Percentiles rank a stretch among this genome's conserved stretches.
Conservation (phyloP, 1,140 invertebrate genomes). For the Coelopa frigida region DNA sequence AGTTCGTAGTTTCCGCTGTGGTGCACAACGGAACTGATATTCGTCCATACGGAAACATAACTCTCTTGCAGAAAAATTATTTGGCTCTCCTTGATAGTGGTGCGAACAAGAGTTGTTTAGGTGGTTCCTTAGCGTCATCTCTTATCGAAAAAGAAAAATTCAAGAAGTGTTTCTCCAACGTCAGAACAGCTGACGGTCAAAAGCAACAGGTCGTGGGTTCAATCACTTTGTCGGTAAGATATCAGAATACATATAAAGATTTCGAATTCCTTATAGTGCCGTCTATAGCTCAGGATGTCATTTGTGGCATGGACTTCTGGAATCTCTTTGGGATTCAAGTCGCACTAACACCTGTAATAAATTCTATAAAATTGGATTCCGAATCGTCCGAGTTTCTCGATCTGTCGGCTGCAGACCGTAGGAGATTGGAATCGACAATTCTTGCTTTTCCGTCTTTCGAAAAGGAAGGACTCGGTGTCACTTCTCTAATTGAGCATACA, state of each 20-base stretch:
- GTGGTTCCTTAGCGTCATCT: background rate
- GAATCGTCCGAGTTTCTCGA: background rate
- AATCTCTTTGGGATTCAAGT: constrained; percentile 14
- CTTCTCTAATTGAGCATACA: constrained; percentile 18
- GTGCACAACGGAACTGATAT: no score
- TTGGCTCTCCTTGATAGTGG: constrained; percentile 9
- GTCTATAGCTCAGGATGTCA: constrained; percentile 2
- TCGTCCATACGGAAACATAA: no score
- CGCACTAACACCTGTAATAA: background rate
- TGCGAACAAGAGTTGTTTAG: constrained; percentile 1
- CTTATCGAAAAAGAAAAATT: background rate
- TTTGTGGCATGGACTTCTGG: constrained; percentile 11
- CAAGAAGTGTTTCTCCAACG: background rate
- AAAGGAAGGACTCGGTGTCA: constrained; percentile 24
- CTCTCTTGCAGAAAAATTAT: no score
- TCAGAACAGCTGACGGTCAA: constrained; percentile 6
- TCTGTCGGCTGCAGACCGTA: background rate
- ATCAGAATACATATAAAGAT: background rate
- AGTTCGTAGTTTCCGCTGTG: no score
- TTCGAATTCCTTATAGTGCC: constrained; percentile 3
- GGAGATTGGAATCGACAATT: constrained; percentile 14
- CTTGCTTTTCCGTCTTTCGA: constrained; percentile 10
- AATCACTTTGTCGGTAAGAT: background rate
- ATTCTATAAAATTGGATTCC: background rate
- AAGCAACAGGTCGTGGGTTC: background rate